phyloP scores from a whole-genome alignment of 2,113 vertebrate genomes.

The Lepisosteus oculatus region DNA sequence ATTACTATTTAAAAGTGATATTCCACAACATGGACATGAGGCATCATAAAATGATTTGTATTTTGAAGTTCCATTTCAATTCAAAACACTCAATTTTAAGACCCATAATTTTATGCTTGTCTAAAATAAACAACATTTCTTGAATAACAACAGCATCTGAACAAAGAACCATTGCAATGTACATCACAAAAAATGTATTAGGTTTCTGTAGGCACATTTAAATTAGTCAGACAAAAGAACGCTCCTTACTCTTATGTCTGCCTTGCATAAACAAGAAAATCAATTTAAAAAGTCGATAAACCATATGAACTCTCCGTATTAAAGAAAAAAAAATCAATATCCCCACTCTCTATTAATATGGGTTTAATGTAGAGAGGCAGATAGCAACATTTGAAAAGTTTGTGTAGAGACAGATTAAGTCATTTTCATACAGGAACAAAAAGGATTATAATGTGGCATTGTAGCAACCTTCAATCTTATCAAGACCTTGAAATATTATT shows the following conservation, averaged over 20 bases:
- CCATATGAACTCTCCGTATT: conserved; percentile 27
- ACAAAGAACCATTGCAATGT: not conserved
- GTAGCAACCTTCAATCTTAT: not conserved
- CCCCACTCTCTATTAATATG: conserved; percentile 29
- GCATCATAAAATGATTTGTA: too few species aligned
- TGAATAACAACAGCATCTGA: not conserved
- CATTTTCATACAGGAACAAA: not conserved
- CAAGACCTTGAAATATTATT: conserved; percentile 2
- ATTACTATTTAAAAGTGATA: too few species aligned
- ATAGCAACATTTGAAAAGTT: conserved; percentile 19
- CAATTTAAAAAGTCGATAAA: conserved; percentile 35
- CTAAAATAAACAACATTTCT: too few species aligned
- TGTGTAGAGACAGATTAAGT: conserved; percentile 23
- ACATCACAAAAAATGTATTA: not conserved
- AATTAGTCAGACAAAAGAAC: conserved; percentile 8
- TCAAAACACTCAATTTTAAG: too few species aligned
- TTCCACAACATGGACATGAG: too few species aligned
- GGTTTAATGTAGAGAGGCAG: conserved; percentile 22
- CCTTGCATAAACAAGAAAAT: conserved; percentile 27
- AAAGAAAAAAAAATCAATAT: conserved; percentile 32
- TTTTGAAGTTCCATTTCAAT: too few species aligned
- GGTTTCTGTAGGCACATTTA: conserved; percentile 1
- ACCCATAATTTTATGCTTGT: too few species aligned
- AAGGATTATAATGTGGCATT: not conserved
- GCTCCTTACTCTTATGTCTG: not conserved